Evolutionary conservation across 1,140 invertebrate species (phyloP).

Genomic region (Leptestheria dahalacensis): DNA sequence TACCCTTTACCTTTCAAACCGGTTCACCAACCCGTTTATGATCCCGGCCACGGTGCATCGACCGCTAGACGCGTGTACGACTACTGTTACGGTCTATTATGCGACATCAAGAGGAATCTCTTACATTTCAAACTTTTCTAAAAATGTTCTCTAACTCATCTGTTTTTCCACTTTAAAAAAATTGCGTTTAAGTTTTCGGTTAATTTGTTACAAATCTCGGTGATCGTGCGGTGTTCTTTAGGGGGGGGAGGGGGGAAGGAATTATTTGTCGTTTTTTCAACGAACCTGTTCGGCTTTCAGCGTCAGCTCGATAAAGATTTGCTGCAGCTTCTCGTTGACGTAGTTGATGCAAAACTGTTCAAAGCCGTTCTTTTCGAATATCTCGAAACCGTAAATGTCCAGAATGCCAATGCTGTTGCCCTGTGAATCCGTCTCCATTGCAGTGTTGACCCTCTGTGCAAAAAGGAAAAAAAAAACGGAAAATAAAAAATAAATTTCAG

Average conservation of each 20-base stretch:
- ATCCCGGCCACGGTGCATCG: not conserved
- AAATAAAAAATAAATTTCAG: not conserved
- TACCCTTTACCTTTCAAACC: not conserved
- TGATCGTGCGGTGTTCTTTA: too few species aligned
- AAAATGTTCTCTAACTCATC: not conserved
- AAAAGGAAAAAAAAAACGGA: too few species aligned
- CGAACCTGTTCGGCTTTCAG: slow-evolving; percentile 50
- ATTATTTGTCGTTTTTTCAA: not conserved
- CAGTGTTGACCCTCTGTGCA: slow-evolving; percentile 42
- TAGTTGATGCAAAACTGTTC: slow-evolving; percentile 88
- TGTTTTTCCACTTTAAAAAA: not conserved
- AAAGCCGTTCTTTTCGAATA: slow-evolving; percentile 53
- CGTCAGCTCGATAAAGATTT: slow-evolving; percentile 61
- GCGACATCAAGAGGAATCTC: slow-evolving; percentile 9
- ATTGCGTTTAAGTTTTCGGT: not conserved
- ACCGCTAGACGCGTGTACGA: slow-evolving; percentile 7
- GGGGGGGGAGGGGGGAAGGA: too few species aligned
- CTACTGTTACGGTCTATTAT: slow-evolving; percentile 9
- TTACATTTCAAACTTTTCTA: slow-evolving; percentile 3
- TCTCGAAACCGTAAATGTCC: slow-evolving; percentile 53
- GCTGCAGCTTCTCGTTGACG: slow-evolving; percentile 70
- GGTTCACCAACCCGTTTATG: not conserved
- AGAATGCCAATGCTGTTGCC: slow-evolving; percentile 42
- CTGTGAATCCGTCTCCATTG: slow-evolving; percentile 39
- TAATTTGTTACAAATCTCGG: not conserved